These are phyloP conservation scores for Pangasius sanitwongsei DNA, from an alignment of 2,797 vertebrate species.

Conservation along the genomic window DNA sequence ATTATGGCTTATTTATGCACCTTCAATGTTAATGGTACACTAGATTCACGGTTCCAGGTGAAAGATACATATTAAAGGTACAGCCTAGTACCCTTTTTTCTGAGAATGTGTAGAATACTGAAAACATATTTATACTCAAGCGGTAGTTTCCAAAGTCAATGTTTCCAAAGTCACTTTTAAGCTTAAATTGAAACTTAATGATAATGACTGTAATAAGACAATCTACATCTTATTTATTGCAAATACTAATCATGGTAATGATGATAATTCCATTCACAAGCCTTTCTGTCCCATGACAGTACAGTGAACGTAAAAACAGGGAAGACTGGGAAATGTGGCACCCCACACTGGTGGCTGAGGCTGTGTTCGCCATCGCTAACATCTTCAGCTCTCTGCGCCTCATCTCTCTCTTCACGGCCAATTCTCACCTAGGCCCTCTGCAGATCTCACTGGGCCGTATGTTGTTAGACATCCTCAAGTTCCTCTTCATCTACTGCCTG, in stretches of 20 bases:
- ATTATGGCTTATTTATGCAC: too few relatives aligned
- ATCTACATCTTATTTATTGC: neutral
- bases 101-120: neutral
- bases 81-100: neutral
- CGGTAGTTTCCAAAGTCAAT: neutral
- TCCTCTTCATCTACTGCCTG: slow-evolving; percentile 98
- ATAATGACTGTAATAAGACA: neutral
- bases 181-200: neutral
- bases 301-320: slow-evolving; percentile 75
- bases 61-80: neutral
- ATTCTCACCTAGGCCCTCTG: slow-evolving; percentile 96
- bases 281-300: slow-evolving; percentile 74
- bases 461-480: slow-evolving; percentile 98
- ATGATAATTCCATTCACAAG: neutral
- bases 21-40: neutral
- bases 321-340: slow-evolving; percentile 92
- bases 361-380: slow-evolving; percentile 95
- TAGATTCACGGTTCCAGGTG: neutral
- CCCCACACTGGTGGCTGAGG: slow-evolving; percentile 93
- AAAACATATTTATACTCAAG: neutral
- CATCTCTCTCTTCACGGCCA: slow-evolving; percentile 96
- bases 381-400: slow-evolving; percentile 98
- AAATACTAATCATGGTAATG: neutral
- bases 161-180: neutral
- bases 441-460: slow-evolving; percentile 98